These are phyloP conservation scores for Megalurothrips usitatus DNA, from an alignment of 2,888 invertebrate species.

Conservation along the genomic window DNA sequence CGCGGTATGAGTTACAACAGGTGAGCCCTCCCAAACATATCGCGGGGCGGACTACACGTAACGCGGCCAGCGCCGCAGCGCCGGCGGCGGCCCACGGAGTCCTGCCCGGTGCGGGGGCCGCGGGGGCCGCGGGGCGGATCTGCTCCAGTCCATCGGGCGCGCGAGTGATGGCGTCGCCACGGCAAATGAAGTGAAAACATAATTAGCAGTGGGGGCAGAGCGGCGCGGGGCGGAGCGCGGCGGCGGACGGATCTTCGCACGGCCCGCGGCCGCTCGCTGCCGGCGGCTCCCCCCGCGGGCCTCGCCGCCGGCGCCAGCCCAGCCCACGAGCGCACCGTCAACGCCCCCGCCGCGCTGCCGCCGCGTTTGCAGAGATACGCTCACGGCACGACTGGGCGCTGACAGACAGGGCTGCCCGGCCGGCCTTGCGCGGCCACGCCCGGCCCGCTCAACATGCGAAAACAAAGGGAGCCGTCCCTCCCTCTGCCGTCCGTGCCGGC, in stretches of 20 bases:
- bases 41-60: no score
- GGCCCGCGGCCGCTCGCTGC: neutral
- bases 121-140: no score
- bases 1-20: neutral
- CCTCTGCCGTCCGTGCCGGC: neutral
- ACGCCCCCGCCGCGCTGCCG: neutral
- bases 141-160: no score
- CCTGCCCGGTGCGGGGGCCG: neutral
- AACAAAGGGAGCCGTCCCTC: slow-evolving; percentile 9
- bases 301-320: neutral
- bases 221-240: neutral
- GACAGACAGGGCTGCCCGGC: slow-evolving; percentile 11
- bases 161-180: neutral
- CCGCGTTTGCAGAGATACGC: neutral
- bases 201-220: neutral
- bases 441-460: slow-evolving; percentile 18
- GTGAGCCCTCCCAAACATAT: no score
- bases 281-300: neutral
- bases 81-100: neutral
- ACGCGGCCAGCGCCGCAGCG: neutral
- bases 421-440: no score
- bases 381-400: neutral
- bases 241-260: no score
- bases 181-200: neutral
- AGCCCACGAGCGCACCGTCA: no score